Conservation (phyloP, 1,140 invertebrate species). For the Magallana gigas region DNA sequence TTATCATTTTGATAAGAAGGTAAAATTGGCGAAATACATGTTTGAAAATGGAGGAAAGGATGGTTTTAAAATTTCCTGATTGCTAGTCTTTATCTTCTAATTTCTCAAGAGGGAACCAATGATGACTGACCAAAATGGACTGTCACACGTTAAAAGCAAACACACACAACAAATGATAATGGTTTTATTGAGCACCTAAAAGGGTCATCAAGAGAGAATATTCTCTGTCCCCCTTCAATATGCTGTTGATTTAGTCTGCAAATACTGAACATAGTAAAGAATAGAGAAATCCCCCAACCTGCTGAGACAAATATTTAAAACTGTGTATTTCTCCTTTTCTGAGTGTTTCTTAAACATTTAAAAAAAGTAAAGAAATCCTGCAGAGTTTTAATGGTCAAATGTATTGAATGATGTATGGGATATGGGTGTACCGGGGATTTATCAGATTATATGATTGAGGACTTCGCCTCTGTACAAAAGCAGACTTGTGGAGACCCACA, state of each 20-base stretch:
- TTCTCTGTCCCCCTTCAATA: neutral
- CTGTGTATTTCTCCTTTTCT: slow-evolving; percentile 8
- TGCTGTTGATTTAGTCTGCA: slow-evolving; percentile 1
- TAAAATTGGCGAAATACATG: slow-evolving; percentile 12
- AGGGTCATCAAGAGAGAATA: slow-evolving; percentile 20
- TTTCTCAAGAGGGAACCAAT: neutral
- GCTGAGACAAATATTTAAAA: slow-evolving; percentile 3
- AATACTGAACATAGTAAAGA: neutral
- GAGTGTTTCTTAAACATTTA: neutral
- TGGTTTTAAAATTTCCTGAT: neutral
- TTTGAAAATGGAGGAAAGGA: slow-evolving; percentile 19
- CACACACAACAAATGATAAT: slow-evolving; percentile 13
- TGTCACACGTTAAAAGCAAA: slow-evolving; percentile 21
- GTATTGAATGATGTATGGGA: slow-evolving; percentile 36
- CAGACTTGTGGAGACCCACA: neutral
- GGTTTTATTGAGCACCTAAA: slow-evolving; percentile 28
- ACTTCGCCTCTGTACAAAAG: neutral
- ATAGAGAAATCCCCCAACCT: neutral
- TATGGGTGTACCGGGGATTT: slow-evolving; percentile 28
- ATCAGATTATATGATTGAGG: slow-evolving; percentile 21
- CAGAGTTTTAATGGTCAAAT: slow-evolving; percentile 18
- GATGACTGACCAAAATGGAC: neutral
- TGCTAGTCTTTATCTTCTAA: neutral
- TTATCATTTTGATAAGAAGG: slow-evolving; percentile 16
- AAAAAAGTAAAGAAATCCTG: slow-evolving; percentile 1